Base-by-base conservation (phyloP, 2,888 invertebrate genomes). In the Conops quadrifasciatus region DNA sequence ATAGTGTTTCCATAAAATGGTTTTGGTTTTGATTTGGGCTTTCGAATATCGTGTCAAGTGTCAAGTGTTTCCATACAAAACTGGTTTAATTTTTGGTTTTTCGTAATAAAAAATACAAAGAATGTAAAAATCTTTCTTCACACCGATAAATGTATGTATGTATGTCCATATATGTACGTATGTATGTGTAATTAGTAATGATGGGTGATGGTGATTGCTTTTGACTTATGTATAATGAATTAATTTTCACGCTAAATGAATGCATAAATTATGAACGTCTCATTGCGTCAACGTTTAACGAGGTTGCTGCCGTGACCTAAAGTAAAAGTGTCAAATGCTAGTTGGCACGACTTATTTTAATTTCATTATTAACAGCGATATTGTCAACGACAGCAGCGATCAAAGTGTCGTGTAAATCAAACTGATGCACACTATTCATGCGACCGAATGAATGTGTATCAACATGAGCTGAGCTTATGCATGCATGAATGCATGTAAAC, bases 281-380 rank as follows among this genome's bases (percentile, higher is more conserved):
- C 67, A 56, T 58, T 56, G 15, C 26, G 15, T 67, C 58, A 36
- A 26, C 3, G 28, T 58, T 56, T 56, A 56, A 56, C 56, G 26
- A 1, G 1, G 56, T 58, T 56, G 67, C 36, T 21, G 36, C 21
- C 56, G 58, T 58, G 58, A 56, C 56, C 15, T 19, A 3, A 67
- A 56, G 51, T 36, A 36, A 5, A 36, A 56, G 60, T 36, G 60
- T 51, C 51, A 60, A 68, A 24, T 1, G 62, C 24, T 36, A 49
- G 60, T 68, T 62, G 49, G 47, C 68, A 11, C 60, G 62, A 62
- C 62, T 68, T 62, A 49, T 62, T 68, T 68, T 68, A 60, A 68
- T 62, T 68, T 43, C 60, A 60, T 68, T 68, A 68, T 62, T 30
- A 68, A 30, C 68, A 60, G 49, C 68, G 45, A 63, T 45, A 63